These are phyloP conservation scores for Kuschelorhynchus macadamiae DNA, from an alignment of 2,888 invertebrate species.

Conservation along the genomic window DNA sequence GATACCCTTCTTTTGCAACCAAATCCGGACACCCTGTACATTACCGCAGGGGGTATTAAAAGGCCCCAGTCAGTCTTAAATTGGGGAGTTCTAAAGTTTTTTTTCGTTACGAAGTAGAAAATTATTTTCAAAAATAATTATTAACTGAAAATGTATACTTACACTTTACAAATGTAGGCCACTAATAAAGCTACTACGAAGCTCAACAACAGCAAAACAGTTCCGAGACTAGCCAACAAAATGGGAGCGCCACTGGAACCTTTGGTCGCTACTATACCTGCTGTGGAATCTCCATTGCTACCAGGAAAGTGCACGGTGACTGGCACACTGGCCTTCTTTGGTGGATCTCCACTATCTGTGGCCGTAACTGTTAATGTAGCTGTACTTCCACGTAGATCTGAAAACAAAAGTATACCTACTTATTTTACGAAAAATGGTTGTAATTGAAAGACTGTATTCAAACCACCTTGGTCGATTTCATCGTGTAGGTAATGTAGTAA, in stretches of 20 bases:
- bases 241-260: conserved; percentile 56
- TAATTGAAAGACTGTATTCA: no score
- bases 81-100: no score
- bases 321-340: conserved; percentile 80
- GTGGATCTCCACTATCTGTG: conserved; percentile 87
- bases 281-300: conserved; percentile 51
- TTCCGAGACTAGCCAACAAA: conserved; percentile 76
- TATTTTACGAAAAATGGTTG: no score
- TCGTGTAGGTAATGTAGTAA: no score
- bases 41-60: no score
- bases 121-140: no score
- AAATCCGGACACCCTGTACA: no score
- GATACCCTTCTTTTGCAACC: no score
- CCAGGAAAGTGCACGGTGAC: conserved; percentile 76
- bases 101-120: no score
- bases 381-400: conserved; percentile 67
- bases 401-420: no score
- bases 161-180: conserved; percentile 84
- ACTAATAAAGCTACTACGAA: conserved; percentile 83
- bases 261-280: conserved; percentile 12
- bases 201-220: conserved; percentile 80
- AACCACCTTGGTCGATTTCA: no score
- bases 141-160: conserved; percentile 61
- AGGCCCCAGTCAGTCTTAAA: no score
- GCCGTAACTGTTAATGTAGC: conserved; percentile 87